Evolutionary conservation across 2,888 invertebrate species (phyloP).

Genomic region (Eutolmus rufibarbis): DNA sequence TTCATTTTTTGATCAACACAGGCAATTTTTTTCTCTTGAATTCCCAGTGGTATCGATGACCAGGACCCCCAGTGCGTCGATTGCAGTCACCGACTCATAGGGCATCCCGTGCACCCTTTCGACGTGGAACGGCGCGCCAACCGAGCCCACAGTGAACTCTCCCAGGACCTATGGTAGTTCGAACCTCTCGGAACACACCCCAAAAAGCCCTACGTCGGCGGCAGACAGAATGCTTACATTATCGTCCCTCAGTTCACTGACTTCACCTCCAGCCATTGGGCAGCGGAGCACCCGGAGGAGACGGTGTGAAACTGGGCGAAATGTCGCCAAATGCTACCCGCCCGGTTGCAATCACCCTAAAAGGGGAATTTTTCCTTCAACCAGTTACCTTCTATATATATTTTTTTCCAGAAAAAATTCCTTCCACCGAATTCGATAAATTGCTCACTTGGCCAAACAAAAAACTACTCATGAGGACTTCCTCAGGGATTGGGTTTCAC

Average conservation of each 20-base stretch:
- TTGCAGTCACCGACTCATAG: neutral
- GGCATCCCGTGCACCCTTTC: neutral
- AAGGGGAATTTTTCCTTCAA: conserved; percentile 9
- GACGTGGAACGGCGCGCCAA: neutral
- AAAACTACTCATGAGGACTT: conserved; percentile 39
- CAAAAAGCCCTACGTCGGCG: neutral
- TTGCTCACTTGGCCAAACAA: conserved; percentile 29
- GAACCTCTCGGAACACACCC: neutral
- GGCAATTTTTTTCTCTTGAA: neutral
- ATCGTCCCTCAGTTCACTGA: conserved; percentile 30
- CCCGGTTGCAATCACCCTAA: conserved; percentile 3
- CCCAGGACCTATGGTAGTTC: neutral
- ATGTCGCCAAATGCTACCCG: neutral
- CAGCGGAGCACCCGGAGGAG: neutral
- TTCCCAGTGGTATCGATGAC: neutral
- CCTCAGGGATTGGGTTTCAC: conserved; percentile 32
- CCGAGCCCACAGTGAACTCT: neutral
- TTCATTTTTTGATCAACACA: neutral
- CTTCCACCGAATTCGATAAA: conserved; percentile 28
- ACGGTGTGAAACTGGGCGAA: conserved; percentile 21
- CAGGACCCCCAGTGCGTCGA: neutral
- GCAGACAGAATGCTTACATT: neutral
- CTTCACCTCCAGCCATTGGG: neutral
- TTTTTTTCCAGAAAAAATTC: neutral
- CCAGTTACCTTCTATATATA: neutral